Base-by-base conservation (phyloP, 2,888 invertebrate genomes). In the Eupithecia centaureata region DNA sequence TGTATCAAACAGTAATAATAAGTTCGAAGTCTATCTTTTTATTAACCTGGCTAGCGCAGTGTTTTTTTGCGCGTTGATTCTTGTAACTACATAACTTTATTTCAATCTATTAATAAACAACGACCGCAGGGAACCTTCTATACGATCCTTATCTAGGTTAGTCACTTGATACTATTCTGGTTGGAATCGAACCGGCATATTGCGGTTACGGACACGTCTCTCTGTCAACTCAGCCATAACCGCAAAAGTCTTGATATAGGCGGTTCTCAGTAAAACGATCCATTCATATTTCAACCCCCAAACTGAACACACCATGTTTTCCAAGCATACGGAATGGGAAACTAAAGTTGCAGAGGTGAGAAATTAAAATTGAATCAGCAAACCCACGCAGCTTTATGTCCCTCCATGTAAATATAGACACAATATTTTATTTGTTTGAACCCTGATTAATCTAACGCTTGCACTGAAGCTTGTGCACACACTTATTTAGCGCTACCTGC, bases 271-370 rank as follows among this genome's bases (percentile, higher is more conserved):
- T 91, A 87, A 91, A 86, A 80, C 81, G 81, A 90, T 88, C 86
- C 88, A 89, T 86, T 88, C 77, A 79, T 77, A 82, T 82, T 79
- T 72, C 76, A 76, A 76, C 75, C 79, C 80, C 77, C 71, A 79
- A 80, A 84, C 86, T 89, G 85, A 90, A 82, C 86, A 83, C 85
- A 85, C 83, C 84, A 91, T 92, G 93, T 92, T 89, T 90, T 90
- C 91, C 87, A 92, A 92, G 92, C 92, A 88, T 81, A 83, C 91
- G 76, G 83, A 85, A 82, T 82, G 84, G 91, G 91, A 89, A 75
- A 78, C 82, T 81, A 84, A 84, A 82, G 76, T 86, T 86, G 70
- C 86, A 86, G 90, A 92, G 92, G 93, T 92, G 91, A 92, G 92
- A 77, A 72, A 69, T 71, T 32, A 8, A 30, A 33, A 33, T 33